Base-by-base conservation (phyloP, 2,113 vertebrate species). In the Cairina moschata region DNA sequence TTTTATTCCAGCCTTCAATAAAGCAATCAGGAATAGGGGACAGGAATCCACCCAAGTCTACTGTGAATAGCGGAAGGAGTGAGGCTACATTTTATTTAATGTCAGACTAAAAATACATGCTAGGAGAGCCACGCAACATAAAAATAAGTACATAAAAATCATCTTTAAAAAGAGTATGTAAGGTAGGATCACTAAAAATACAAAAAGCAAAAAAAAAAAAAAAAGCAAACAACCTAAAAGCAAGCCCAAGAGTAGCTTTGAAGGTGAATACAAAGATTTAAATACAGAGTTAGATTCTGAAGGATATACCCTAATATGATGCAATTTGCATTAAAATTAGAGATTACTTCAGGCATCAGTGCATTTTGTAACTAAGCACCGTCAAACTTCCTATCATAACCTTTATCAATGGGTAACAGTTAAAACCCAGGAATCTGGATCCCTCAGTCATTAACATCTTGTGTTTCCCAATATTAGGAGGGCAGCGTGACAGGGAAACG, bases 1-100 rank as follows among this genome's bases (percentile, higher is more conserved):
- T 80, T 83, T 91, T 68, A 72, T 75, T 94, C 73, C 80, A 81
- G 28, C 62, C 65, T 86, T 90, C 76, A 78, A 20, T 44, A 93
- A 78, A 77, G 25, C 78, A 63, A n/a, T 55, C 68, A 48, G 29
- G 29, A 86, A 84, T 2, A 23, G n/a, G 13, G 6, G 17, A 2
- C 62, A 78, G 83, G 86, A 86, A 68, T 68, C 48, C 38, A 82
- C 20, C 66, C 48, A 88, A 38, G 84, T 72, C 76, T 90, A 42
- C 85, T 84, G 65, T 80, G 72, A 86, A 34, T 65, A 83, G 48
- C 0, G 0, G 58, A 65, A 88, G 29, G 34, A 88, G 32, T 15
- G 4, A 81, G 63, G 23, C 71, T 40, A 50, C 13, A 67, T 81
- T 93, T 90, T 36, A 85, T 23, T 56, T 75, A 68, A 62, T 12